Evolutionary conservation across 2,888 invertebrate genomes (phyloP).

Genomic region (Neoascia interrupta): DNA sequence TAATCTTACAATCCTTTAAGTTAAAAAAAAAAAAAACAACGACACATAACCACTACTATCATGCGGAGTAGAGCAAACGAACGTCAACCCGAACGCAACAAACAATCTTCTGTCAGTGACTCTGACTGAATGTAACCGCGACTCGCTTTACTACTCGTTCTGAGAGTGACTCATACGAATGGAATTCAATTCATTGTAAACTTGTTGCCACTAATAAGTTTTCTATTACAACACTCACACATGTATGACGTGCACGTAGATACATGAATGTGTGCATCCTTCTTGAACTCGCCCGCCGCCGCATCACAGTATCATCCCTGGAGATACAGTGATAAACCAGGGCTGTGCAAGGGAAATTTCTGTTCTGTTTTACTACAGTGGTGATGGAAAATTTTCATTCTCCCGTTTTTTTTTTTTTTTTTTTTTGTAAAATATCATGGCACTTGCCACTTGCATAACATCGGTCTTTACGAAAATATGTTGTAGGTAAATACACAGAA

Average conservation of each 20-base stretch:
- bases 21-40: constrained; percentile 8
- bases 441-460: constrained; percentile 55
- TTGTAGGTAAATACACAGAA: constrained; percentile 1
- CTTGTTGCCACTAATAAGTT: constrained; percentile 67
- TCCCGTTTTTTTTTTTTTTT: constrained; percentile 7
- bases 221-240: constrained; percentile 63
- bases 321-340: constrained; percentile 24
- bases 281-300: no score
- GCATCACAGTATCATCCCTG: no score
- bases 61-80: constrained; percentile 7
- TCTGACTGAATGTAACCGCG: constrained; percentile 67
- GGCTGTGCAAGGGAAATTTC: constrained; percentile 22
- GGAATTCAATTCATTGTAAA: constrained; percentile 72
- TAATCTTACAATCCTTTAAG: constrained; percentile 49
- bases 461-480: background rate
- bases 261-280: background rate
- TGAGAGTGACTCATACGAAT: constrained; percentile 68
- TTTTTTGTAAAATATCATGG: constrained; percentile 47
- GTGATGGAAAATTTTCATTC: constrained; percentile 52
- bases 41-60: constrained; percentile 29
- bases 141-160: constrained; percentile 50
- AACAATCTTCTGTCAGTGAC: constrained; percentile 64
- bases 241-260: background rate
- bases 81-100: constrained; percentile 62
- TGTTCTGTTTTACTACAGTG: constrained; percentile 27